These are phyloP conservation scores for Premnoplex brunnescens DNA, from an alignment of 2,797 vertebrate genomes.

Conservation along the genomic window DNA sequence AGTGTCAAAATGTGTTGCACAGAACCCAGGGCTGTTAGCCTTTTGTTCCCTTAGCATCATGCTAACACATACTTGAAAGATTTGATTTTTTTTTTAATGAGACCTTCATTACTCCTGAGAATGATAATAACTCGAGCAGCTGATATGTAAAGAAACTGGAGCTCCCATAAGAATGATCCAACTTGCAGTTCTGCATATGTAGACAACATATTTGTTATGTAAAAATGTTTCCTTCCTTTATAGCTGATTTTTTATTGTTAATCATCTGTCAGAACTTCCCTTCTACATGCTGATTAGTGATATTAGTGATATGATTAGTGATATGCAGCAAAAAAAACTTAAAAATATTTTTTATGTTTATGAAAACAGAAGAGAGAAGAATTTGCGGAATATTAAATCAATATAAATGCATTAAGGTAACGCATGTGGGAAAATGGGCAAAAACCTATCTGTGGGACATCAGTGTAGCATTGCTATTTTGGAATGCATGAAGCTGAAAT, in stretches of 20 bases:
- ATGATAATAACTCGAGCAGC: not conserved
- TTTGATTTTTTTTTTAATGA: not conserved
- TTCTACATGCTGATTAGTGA: not conserved
- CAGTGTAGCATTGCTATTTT: not conserved
- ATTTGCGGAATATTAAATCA: not conserved
- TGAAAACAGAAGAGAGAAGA: not conserved
- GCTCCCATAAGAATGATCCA: not conserved
- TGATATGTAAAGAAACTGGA: constrained; percentile 39
- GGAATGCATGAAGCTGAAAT: not conserved
- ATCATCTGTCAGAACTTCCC: not conserved
- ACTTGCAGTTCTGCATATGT: not conserved
- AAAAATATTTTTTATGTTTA: not conserved
- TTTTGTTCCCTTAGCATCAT: not conserved
- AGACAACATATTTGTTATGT: constrained; percentile 11
- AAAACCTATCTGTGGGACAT: not conserved
- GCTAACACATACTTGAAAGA: not conserved
- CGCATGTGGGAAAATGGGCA: not conserved
- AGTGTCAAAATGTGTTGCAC: not conserved
- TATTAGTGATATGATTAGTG: not conserved
- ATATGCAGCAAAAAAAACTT: not conserved
- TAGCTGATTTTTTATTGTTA: not conserved
- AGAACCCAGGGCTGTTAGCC: not conserved
- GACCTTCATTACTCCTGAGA: not conserved
- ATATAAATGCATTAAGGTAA: not conserved
- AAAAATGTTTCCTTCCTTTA: constrained; percentile 10